phyloP scores from a whole-genome alignment of 35 echinoderm and acorn worm species.

The Holothuria glaberrima region DNA sequence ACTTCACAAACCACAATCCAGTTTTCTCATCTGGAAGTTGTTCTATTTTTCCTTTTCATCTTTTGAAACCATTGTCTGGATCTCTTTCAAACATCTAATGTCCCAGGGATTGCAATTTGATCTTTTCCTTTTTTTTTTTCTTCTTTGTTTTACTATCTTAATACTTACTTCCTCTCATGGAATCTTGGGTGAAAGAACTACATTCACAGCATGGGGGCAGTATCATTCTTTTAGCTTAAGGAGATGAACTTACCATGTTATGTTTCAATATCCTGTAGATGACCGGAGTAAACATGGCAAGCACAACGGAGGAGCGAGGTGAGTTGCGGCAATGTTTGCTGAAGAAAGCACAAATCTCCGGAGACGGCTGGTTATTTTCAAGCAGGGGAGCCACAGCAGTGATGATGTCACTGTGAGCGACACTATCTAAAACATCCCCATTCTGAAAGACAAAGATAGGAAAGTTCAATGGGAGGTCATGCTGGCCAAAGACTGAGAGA shows the following conservation, averaged over 20 bases:
- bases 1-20: too few relatives aligned
- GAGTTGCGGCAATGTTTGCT: slow-evolving; percentile 99
- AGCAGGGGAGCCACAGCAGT: slow-evolving; percentile 90
- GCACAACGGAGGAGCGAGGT: slow-evolving; percentile 86
- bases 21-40: too few relatives aligned
- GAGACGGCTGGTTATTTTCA: slow-evolving; percentile 93
- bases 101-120: too few relatives aligned
- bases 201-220: slow-evolving; percentile 19
- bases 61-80: too few relatives aligned
- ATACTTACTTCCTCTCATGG: background rate
- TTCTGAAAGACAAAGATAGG: slow-evolving; percentile 66
- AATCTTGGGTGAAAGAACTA: slow-evolving; percentile 1
- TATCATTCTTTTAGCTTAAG: background rate
- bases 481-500: too few relatives aligned
- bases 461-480: too few relatives aligned
- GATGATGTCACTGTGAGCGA: slow-evolving; percentile 93
- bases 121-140: too few relatives aligned
- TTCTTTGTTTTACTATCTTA: too few relatives aligned
- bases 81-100: too few relatives aligned
- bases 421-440: slow-evolving; percentile 88
- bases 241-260: slow-evolving; percentile 84
- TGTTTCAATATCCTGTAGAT: slow-evolving; percentile 97
- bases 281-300: slow-evolving; percentile 97
- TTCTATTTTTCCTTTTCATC: too few relatives aligned
- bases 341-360: slow-evolving; percentile 98